Evolutionary conservation across 2,888 invertebrate species (phyloP).

Genomic region (Belgica antarctica): DNA sequence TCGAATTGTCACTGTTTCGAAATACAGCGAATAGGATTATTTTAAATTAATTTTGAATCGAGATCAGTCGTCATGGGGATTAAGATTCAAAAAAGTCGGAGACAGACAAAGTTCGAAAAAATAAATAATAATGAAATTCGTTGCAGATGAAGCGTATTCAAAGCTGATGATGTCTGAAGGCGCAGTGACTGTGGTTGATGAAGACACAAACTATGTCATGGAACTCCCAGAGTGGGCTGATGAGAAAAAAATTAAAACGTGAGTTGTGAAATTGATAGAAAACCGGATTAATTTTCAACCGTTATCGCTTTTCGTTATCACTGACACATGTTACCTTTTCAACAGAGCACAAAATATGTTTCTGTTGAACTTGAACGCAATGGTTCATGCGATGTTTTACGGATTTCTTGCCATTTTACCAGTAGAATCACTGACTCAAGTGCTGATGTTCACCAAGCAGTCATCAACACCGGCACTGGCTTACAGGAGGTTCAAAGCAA

Average conservation of each 20-base stretch:
- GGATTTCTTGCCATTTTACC: not conserved
- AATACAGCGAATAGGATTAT: too few species aligned
- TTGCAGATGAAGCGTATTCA: not conserved
- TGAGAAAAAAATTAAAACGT: constrained; percentile 19
- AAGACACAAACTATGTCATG: not conserved
- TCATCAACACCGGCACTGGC: not conserved
- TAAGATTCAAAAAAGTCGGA: too few species aligned
- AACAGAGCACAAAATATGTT: constrained; percentile 7
- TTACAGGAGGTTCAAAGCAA: not conserved
- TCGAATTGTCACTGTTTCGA: too few species aligned
- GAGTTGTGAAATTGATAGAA: not conserved
- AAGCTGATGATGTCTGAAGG: not conserved
- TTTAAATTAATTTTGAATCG: too few species aligned
- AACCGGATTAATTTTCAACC: not conserved
- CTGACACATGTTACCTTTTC: not conserved
- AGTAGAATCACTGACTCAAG: not conserved
- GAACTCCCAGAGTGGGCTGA: constrained; percentile 32
- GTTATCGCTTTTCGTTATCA: not conserved
- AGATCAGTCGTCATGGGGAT: too few species aligned
- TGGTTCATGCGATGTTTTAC: not conserved
- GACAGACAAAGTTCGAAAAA: too few species aligned
- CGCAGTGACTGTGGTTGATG: not conserved
- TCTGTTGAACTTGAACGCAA: not conserved
- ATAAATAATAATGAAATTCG: too few species aligned
- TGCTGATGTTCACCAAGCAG: constrained; percentile 3